A percentile compares a stretch with the other conserved stretches of the same genome.
These are phyloP conservation scores for Oreochromis niloticus DNA, from an alignment of 2,113 vertebrate genomes.

Conservation along the genomic window DNA sequence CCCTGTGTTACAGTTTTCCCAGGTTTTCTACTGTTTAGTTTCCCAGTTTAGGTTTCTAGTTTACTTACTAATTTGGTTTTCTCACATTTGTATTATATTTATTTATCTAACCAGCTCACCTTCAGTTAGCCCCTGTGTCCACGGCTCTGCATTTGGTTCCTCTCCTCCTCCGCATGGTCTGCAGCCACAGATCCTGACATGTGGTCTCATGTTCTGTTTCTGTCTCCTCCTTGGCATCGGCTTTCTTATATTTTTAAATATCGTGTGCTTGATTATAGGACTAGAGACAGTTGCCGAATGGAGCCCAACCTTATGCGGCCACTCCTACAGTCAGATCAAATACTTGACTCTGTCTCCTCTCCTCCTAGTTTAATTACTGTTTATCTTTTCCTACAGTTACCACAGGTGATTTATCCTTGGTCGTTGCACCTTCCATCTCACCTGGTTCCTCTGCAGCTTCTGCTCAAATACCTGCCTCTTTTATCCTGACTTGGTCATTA, in stretches of 20 bases:
- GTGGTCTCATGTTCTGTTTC: neutral
- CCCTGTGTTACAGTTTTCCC: neutral
- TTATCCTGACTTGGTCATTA: neutral
- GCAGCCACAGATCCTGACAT: neutral
- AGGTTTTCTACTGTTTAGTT: neutral
- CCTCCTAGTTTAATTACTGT: neutral
- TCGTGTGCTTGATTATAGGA: neutral
- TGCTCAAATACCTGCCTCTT: neutral
- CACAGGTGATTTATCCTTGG: neutral
- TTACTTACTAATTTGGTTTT: neutral
- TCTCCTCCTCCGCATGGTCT: rapidly evolving
- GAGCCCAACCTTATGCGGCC: neutral
- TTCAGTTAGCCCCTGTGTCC: neutral
- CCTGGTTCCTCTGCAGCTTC: neutral
- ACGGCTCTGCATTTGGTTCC: rapidly evolving
- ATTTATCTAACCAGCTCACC: neutral
- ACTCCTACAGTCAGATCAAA: neutral
- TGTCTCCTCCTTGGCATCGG: neutral
- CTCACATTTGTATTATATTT: neutral
- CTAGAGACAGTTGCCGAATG: neutral
- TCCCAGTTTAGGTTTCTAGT: neutral
- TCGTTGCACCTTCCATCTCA: neutral
- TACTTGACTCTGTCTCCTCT: neutral
- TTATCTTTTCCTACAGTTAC: neutral
- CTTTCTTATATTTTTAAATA: neutral